These are phyloP conservation scores for Drosophila pachea DNA, from an alignment of 1,140 invertebrate genomes.

Conservation along the genomic window DNA sequence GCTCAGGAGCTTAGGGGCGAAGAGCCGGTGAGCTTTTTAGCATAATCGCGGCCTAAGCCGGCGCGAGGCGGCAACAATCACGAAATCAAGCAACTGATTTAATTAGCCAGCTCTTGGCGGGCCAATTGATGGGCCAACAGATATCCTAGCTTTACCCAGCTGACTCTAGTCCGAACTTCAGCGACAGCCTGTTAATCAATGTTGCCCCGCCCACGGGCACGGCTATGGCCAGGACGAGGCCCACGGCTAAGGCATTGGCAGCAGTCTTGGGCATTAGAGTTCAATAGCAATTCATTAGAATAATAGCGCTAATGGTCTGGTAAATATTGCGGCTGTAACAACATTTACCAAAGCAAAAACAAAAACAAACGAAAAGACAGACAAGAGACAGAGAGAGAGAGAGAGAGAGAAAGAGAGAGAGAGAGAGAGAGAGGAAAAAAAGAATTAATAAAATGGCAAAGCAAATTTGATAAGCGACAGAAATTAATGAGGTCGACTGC, in stretches of 20 bases:
- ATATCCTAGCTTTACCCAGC: no score
- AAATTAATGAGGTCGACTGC: constrained; percentile 65
- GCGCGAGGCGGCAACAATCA: constrained; percentile 31
- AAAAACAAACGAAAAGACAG: constrained; percentile 30
- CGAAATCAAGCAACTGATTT: constrained; percentile 47
- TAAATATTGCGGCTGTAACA: constrained; percentile 62
- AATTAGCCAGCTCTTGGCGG: constrained; percentile 24
- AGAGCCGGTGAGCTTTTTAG: constrained; percentile 22
- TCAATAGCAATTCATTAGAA: constrained; percentile 76
- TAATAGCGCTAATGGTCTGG: constrained; percentile 74
- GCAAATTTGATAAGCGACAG: constrained; percentile 73
- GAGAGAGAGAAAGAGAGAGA: no score
- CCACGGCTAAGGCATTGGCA: constrained; percentile 18
- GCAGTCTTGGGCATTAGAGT: constrained; percentile 34
- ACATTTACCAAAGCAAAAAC: constrained; percentile 28
- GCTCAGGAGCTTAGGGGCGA: not conserved
- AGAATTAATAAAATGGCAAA: constrained; percentile 57
- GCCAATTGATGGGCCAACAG: not conserved
- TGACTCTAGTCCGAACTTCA: no score
- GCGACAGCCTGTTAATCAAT: constrained; percentile 41
- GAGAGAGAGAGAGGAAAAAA: not conserved
- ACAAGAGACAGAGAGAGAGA: not conserved
- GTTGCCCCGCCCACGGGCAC: no score
- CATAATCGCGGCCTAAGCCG: constrained; percentile 31
- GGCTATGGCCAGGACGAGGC: no score